A percentile compares a stretch with the other conserved stretches of the same genome.
These are phyloP conservation scores for Solea senegalensis DNA, from an alignment of 2,113 vertebrate genomes.

Conservation along the genomic window DNA sequence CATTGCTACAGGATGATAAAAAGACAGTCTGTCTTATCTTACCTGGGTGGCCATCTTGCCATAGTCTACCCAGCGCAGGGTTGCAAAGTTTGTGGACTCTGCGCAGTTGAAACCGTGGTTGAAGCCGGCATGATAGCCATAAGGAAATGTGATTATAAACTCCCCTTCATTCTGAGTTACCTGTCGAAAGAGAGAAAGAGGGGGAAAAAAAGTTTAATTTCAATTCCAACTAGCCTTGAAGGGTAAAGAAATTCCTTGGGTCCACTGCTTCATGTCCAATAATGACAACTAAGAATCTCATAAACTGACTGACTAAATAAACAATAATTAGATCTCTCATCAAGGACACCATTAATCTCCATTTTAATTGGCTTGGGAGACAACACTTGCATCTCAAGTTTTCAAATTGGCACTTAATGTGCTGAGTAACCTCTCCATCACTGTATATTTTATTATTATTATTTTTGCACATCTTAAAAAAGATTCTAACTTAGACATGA, in stretches of 20 bases:
- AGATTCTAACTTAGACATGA: too few relatives aligned
- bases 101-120: slow-evolving; percentile 99
- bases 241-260: not conserved
- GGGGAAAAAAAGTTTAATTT: not conserved
- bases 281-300: not conserved
- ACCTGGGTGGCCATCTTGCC: slow-evolving; percentile 97
- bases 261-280: not conserved
- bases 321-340: not conserved
- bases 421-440: too few relatives aligned
- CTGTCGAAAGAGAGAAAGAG: slow-evolving; percentile 67
- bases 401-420: not conserved
- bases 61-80: slow-evolving; percentile 95
- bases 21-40: slow-evolving; percentile 14
- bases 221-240: not conserved
- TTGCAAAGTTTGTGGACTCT: slow-evolving; percentile 98
- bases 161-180: slow-evolving; percentile 97
- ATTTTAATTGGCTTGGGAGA: not conserved
- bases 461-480: too few relatives aligned
- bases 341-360: not conserved
- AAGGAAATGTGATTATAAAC: slow-evolving; percentile 97
- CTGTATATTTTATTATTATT: too few relatives aligned
- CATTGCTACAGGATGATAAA: not conserved
- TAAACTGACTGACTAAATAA: not conserved
- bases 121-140: slow-evolving; percentile 97
- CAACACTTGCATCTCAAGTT: not conserved